A percentile compares a stretch with the other conserved stretches of the same genome.
phyloP scores from a whole-genome alignment of 1,140 invertebrate genomes.

The Hetaerina americana region DNA sequence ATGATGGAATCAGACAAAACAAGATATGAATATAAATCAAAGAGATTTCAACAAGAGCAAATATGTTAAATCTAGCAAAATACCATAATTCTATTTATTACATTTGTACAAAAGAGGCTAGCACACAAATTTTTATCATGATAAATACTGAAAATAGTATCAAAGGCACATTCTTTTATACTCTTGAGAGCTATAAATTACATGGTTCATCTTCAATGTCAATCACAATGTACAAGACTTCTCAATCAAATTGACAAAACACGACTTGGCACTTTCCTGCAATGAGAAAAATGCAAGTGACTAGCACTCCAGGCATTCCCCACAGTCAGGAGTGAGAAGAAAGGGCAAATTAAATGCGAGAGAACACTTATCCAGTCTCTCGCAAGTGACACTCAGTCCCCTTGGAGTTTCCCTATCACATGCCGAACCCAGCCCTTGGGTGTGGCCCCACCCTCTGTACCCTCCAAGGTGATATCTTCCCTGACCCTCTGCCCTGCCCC shows the following conservation, averaged over 20 bases:
- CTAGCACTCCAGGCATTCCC: not conserved
- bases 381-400: conserved; percentile 16
- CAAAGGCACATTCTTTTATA: not conserved
- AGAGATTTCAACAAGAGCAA: not conserved
- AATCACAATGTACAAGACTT: not conserved
- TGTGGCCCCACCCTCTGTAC: conserved; percentile 9
- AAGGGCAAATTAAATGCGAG: too few species aligned
- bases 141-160: not conserved
- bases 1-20: not conserved
- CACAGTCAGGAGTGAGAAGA: not conserved
- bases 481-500: not conserved
- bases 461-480: not conserved
- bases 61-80: not conserved
- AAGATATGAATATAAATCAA: not conserved
- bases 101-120: not conserved
- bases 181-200: not conserved
- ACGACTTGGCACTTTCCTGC: not conserved
- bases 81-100: not conserved
- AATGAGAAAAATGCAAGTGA: not conserved
- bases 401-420: conserved; percentile 35
- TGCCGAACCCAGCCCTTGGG: conserved; percentile 36
- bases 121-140: not conserved
- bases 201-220: not conserved
- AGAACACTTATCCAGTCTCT: too few species aligned
- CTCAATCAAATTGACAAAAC: not conserved